Evolutionary conservation across 2,797 vertebrate species (phyloP), one percentile per base, ranked within the genome.

Genomic region (Rhabdophis nuchalis): DNA sequence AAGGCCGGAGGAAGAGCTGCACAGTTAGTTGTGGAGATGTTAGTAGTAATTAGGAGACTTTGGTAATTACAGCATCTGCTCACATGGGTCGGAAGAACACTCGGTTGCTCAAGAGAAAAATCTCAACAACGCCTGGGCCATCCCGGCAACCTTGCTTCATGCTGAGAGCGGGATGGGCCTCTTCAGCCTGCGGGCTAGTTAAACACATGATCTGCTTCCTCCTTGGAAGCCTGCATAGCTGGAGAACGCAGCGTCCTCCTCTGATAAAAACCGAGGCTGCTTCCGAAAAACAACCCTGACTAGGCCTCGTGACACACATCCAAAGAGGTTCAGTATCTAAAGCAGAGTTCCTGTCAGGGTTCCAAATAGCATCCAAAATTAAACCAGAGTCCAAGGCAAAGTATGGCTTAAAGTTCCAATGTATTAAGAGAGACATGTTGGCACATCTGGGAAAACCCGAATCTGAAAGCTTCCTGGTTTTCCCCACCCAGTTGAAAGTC

Each of bases 1-100:
- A 94, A 92, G 85, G 93, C 95, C 91, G 72, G 82, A 91, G 95
- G 93, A 1, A 92, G 92, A 93, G 90, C 6, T 16, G 2, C 56
- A 94, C 1, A 92, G 94, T 46, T 91, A 94, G 95, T 89, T 93
- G 94, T 29, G 36, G 36, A 82, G 72, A 46, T 46, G 6, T 53
- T 85, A 72, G 68, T 88, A 54, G 68, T 94, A 92, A 93, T 94
- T 82, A 54, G 91, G 93, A 93, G 46, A 93, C 88, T 92, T 94
- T 2, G 68, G 93, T 94, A 95, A 96, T 96, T 95, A 96, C 0
- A 92, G 92, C 89, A 95, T 94, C 94, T 96, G 96, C 93, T 95
- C 94, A 32, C 93, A 10, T 89, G 86, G 95, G 85, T 94, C 32
- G 46, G 46, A 50, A 91, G 86, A 52, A 90, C 94, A 93, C 95